A percentile compares a stretch with the other conserved stretches of the same genome.
phyloP scores from a whole-genome alignment of 2,113 vertebrate species.

The Chitala chitala region DNA sequence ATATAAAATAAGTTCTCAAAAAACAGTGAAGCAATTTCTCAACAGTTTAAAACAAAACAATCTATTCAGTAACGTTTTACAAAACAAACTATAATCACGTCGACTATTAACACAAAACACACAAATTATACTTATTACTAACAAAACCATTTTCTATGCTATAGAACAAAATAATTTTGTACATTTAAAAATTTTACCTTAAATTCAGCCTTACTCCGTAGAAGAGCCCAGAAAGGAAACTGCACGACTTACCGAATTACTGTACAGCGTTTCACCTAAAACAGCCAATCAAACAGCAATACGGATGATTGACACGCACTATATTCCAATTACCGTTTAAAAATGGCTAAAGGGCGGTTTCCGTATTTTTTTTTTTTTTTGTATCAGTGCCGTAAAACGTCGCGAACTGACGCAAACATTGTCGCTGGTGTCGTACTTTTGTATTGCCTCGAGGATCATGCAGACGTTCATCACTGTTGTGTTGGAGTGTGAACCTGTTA shows the following conservation, averaged over 20 bases:
- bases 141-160: too few relatives aligned
- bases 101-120: too few relatives aligned
- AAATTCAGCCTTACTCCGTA: background rate
- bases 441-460: background rate
- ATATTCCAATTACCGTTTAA: background rate
- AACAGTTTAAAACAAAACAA: too few relatives aligned
- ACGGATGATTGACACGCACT: background rate
- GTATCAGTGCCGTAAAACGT: background rate
- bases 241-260: background rate
- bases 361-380: too few relatives aligned
- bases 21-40: too few relatives aligned
- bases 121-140: too few relatives aligned
- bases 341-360: background rate
- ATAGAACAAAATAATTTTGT: too few relatives aligned
- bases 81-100: too few relatives aligned
- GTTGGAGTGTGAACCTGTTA: too few relatives aligned
- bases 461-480: too few relatives aligned
- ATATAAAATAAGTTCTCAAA: too few relatives aligned
- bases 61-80: too few relatives aligned
- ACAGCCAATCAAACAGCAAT: background rate
- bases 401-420: background rate
- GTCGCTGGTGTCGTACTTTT: background rate
- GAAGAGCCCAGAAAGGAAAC: background rate
- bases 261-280: background rate
- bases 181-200: background rate